Conservation (phyloP, 2,797 vertebrate species). For the Acestrorhynchus altus region DNA sequence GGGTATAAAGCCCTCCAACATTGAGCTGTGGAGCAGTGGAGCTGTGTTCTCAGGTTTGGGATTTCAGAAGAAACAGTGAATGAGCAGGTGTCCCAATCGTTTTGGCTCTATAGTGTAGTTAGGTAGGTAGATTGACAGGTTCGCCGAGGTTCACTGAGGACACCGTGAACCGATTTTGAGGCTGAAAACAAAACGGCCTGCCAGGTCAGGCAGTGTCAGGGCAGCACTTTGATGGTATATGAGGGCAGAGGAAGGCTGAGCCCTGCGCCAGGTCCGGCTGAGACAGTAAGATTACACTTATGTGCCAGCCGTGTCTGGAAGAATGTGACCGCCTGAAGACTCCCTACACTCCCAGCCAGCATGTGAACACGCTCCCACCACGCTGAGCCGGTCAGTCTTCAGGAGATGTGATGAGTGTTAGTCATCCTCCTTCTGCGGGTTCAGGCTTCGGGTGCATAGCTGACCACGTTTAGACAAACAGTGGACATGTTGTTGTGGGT, state of each 20-base stretch:
- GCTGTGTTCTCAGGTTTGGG: too few relatives aligned
- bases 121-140: too few relatives aligned
- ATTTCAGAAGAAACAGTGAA: too few relatives aligned
- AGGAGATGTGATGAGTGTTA: constrained; percentile 25
- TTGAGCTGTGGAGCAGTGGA: too few relatives aligned
- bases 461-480: constrained; percentile 38
- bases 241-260: not conserved
- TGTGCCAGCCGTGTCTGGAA: constrained; percentile 57
- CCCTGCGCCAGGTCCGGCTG: not conserved
- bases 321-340: constrained; percentile 46
- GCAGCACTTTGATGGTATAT: constrained; percentile 27
- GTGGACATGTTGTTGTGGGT: constrained; percentile 38
- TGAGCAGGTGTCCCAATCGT: too few relatives aligned
- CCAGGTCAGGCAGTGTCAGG: not conserved
- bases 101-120: too few relatives aligned
- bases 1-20: too few relatives aligned
- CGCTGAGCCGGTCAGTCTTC: constrained; percentile 1
- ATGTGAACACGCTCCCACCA: constrained; percentile 31
- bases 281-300: constrained; percentile 55
- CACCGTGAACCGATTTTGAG: not conserved
- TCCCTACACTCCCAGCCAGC: constrained; percentile 43
- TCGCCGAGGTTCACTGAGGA: not conserved
- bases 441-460: constrained; percentile 9
- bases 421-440: constrained; percentile 6
- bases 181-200: not conserved